Conservation (phyloP, 2,113 vertebrate species). For the Craseonycteris thonglongyai region DNA sequence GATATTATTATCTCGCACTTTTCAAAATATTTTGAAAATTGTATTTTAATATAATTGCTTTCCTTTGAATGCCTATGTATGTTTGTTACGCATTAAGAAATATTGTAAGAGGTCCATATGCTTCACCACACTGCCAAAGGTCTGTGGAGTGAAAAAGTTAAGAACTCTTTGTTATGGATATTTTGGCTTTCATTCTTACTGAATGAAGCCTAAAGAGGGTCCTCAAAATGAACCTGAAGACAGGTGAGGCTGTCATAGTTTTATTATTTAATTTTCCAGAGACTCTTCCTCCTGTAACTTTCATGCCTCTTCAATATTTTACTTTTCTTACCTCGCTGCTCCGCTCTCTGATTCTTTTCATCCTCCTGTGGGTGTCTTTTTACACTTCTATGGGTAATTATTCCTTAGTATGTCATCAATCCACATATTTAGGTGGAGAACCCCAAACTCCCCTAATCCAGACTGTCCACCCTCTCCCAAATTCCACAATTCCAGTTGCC, state of each 20-base stretch:
- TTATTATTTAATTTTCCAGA: slow-evolving; percentile 23
- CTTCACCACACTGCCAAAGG: neutral
- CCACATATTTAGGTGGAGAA: neutral
- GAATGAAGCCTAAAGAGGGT: neutral
- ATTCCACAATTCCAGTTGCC: neutral
- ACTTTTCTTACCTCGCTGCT: neutral
- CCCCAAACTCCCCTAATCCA: neutral
- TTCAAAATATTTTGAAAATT: neutral
- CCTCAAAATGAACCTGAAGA: neutral
- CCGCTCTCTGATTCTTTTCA: neutral
- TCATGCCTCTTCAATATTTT: neutral
- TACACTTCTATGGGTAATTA: neutral
- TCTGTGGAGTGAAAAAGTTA: neutral
- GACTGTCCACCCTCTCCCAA: neutral
- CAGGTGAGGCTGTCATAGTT: neutral
- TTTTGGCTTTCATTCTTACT: slow-evolving; percentile 15
- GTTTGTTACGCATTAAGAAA: slow-evolving; percentile 22
- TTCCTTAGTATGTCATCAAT: neutral
- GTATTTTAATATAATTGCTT: neutral
- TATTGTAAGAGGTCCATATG: neutral
- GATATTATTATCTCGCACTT: neutral
- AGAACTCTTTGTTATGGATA: neutral
- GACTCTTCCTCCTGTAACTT: neutral
- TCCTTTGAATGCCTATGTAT: neutral
- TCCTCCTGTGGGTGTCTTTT: neutral